These are phyloP conservation scores for Pelecanus crispus DNA, from an alignment of 2,113 vertebrate species.

Conservation along the genomic window DNA sequence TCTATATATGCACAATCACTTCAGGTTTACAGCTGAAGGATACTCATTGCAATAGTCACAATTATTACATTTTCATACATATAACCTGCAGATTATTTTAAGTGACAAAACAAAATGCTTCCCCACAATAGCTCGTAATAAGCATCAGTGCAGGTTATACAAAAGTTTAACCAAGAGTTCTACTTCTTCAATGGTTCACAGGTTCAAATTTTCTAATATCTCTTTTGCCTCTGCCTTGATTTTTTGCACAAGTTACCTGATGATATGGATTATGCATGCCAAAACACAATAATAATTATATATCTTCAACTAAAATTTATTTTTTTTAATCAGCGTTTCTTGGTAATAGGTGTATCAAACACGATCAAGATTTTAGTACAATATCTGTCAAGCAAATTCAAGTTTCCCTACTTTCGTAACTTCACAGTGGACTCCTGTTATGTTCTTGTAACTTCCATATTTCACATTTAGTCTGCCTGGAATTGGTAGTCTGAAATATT, in stretches of 20 bases:
- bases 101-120: not conserved
- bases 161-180: not conserved
- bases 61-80: not conserved
- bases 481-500: not conserved
- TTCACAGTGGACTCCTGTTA: not conserved
- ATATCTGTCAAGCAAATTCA: not conserved
- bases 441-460: not conserved
- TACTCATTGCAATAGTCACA: not conserved
- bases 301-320: not conserved
- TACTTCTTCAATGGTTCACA: not conserved
- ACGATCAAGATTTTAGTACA: not conserved
- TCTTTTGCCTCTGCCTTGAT: not conserved
- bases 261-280: not conserved
- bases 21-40: not conserved
- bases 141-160: not conserved
- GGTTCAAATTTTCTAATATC: not conserved
- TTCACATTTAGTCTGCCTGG: not conserved
- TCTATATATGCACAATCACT: rapidly evolving
- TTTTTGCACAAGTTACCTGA: not conserved
- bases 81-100: not conserved
- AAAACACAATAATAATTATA: not conserved
- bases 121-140: not conserved
- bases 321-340: not conserved
- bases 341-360: not conserved
- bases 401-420: not conserved